Conservation (phyloP, 1,140 invertebrate genomes). For the Hermatobates lingyangjiaoensis region DNA sequence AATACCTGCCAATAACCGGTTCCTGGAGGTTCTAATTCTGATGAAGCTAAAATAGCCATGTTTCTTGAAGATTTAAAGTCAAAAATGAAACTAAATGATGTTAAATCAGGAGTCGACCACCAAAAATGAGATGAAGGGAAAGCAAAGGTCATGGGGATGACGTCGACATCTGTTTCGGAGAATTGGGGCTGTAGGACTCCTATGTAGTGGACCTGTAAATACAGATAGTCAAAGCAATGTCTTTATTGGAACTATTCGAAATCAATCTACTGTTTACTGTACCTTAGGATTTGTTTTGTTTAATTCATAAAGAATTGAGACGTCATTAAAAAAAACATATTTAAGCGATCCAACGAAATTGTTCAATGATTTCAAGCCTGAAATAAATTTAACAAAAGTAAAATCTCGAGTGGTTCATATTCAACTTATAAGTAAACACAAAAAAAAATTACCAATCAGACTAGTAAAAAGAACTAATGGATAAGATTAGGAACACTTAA, state of each 20-base stretch:
- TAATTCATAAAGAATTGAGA: constrained; percentile 74
- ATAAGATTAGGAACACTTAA: too few species aligned
- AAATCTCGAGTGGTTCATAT: too few species aligned
- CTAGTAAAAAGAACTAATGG: too few species aligned
- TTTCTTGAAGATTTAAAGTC: constrained; percentile 73
- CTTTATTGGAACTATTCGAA: neutral
- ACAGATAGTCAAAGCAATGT: neutral
- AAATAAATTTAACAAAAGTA: constrained; percentile 10
- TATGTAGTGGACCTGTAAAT: constrained; percentile 40
- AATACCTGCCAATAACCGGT: constrained; percentile 72
- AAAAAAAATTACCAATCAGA: too few species aligned
- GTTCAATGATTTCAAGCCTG: constrained; percentile 30
- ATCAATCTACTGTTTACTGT: neutral
- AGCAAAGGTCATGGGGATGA: constrained; percentile 81
- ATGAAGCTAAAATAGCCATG: constrained; percentile 65
- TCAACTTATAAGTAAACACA: too few species aligned
- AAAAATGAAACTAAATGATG: constrained; percentile 55
- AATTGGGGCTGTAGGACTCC: constrained; percentile 63
- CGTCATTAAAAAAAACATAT: constrained; percentile 81
- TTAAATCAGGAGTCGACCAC: constrained; percentile 44
- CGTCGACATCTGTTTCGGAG: constrained; percentile 60
- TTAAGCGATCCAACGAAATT: constrained; percentile 65
- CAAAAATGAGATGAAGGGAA: constrained; percentile 73
- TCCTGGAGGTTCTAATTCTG: constrained; percentile 47
- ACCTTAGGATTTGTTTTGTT: constrained; percentile 59